Evolutionary conservation across 2,797 vertebrate genomes (phyloP).

Genomic region (Decapterus maruadsi): DNA sequence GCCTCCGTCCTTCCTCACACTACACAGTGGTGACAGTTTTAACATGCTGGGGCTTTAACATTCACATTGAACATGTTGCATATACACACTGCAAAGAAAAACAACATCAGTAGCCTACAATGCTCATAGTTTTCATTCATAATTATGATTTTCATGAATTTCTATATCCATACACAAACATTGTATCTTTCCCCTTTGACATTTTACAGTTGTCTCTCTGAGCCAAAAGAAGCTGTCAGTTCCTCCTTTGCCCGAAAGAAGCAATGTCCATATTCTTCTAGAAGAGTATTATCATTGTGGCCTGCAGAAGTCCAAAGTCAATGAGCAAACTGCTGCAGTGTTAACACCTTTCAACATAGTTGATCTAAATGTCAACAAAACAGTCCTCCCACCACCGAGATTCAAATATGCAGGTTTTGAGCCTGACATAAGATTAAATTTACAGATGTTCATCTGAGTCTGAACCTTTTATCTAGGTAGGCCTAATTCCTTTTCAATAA

Average conservation of each 20-base stretch:
- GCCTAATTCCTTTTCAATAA: not conserved
- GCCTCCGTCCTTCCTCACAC: no score
- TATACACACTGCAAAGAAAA: not conserved
- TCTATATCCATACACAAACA: no score
- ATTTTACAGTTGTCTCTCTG: not conserved
- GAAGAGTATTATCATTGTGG: not conserved
- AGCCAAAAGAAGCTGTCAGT: not conserved
- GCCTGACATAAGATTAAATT: not conserved
- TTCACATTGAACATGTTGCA: not conserved
- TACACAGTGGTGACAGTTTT: no score
- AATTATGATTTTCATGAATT: not conserved
- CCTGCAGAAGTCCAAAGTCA: constrained; percentile 18
- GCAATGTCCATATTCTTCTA: not conserved
- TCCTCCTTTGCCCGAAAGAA: not conserved
- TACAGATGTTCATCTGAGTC: no score
- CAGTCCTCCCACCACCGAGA: not conserved
- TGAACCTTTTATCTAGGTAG: no score
- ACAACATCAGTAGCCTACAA: not conserved
- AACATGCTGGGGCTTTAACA: no score
- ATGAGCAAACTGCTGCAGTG: not conserved
- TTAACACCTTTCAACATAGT: not conserved
- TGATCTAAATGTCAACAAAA: constrained; percentile 4
- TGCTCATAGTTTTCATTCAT: constrained; percentile 1
- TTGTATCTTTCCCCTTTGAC: not conserved
- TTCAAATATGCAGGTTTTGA: not conserved